Percentiles rank a stretch among this genome's conserved stretches.
Evolutionary conservation across 1,140 invertebrate species (phyloP).

Genomic region (Saccostrea echinata): DNA sequence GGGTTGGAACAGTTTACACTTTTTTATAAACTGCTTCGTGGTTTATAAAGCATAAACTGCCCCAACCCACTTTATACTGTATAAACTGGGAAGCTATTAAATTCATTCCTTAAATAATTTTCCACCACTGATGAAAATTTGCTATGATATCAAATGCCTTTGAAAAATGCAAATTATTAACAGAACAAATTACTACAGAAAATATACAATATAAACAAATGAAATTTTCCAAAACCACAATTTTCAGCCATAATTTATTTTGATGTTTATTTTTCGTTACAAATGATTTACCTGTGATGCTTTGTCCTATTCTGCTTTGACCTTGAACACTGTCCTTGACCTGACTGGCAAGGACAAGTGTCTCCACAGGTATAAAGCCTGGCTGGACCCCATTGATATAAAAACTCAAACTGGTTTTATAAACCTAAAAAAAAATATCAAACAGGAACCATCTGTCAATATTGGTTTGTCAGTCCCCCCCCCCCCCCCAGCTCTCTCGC

Average conservation of each 20-base stretch:
- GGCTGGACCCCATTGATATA: conserved; percentile 72
- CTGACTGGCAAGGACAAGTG: conserved; percentile 56
- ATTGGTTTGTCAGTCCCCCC: no score
- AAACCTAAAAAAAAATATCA: conserved; percentile 66
- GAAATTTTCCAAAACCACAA: no score
- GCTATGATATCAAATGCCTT: background rate
- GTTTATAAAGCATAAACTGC: no score
- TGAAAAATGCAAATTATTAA: background rate
- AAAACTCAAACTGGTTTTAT: conserved; percentile 69
- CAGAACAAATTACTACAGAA: no score
- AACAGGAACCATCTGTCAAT: background rate
- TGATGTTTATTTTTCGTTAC: background rate
- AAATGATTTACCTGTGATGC: conserved; percentile 61
- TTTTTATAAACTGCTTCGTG: no score
- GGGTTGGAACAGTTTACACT: no score
- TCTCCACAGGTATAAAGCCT: conserved; percentile 64
- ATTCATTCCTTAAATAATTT: no score
- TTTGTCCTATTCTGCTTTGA: conserved; percentile 67
- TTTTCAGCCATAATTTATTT: background rate
- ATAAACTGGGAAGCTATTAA: no score
- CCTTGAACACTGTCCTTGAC: conserved; percentile 63
- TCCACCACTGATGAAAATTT: background rate
- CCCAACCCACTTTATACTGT: no score
- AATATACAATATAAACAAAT: no score
- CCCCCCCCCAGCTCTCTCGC: no score